Evolutionary conservation across 2,888 invertebrate species (phyloP).

Genomic region (Callinectes sapidus): DNA sequence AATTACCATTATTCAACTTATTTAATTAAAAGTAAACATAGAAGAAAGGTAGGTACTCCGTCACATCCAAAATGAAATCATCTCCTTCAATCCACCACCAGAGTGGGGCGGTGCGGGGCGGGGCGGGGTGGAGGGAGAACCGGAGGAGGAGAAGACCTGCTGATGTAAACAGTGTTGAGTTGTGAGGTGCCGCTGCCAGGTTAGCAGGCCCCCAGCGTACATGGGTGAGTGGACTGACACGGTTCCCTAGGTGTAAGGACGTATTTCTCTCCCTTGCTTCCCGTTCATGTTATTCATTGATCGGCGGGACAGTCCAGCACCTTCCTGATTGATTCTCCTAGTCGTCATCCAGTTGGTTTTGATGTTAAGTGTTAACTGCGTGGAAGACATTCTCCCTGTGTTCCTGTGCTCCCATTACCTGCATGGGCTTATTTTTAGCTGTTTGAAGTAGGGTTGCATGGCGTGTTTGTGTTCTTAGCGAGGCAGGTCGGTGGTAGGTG

Average conservation of each 20-base stretch:
- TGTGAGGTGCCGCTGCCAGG: background rate
- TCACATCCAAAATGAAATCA: too few species aligned
- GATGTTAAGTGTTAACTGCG: background rate
- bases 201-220: background rate
- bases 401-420: background rate
- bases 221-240: background rate
- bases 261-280: background rate
- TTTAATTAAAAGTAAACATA: too few species aligned
- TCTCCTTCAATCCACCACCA: too few species aligned
- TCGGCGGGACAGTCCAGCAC: background rate
- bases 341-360: background rate
- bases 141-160: background rate
- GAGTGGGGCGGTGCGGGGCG: background rate
- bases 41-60: too few species aligned
- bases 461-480: background rate
- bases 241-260: background rate
- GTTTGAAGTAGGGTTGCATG: background rate
- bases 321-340: background rate
- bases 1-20: too few species aligned
- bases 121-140: background rate
- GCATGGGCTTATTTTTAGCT: background rate
- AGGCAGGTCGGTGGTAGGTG: too few species aligned
- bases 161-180: background rate
- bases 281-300: background rate
- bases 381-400: background rate